These are phyloP conservation scores for Prunella strophiata DNA, from an alignment of 2,797 vertebrate genomes.

Conservation along the genomic window DNA sequence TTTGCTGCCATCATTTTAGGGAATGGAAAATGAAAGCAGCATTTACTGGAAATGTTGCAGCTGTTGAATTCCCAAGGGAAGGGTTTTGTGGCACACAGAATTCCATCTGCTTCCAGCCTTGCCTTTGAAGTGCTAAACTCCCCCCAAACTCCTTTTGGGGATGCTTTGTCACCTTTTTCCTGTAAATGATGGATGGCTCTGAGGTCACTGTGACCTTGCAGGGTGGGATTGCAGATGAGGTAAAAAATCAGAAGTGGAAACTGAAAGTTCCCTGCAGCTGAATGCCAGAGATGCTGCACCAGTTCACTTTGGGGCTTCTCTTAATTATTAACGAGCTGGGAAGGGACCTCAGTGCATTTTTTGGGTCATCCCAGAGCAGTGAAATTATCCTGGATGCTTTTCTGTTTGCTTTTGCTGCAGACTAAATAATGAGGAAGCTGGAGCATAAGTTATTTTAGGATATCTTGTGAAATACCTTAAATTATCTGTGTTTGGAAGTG, in stretches of 20 bases:
- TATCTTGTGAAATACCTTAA: background rate
- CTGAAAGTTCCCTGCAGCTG: background rate
- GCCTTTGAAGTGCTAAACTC: background rate
- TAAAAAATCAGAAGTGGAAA: background rate
- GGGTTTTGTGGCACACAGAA: background rate
- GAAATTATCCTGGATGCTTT: background rate
- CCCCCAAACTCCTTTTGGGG: background rate
- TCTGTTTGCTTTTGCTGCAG: background rate
- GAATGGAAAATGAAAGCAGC: background rate
- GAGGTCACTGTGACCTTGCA: background rate
- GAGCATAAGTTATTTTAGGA: background rate
- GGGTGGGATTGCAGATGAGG: background rate
- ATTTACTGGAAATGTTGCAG: background rate
- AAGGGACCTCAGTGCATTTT: background rate
- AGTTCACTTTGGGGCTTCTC: background rate
- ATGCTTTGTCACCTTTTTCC: background rate
- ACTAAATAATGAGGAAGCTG: background rate
- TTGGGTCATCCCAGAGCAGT: fast-evolving
- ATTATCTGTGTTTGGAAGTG: background rate
- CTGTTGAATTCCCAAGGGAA: background rate
- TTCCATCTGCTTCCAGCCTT: background rate
- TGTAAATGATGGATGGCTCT: background rate
- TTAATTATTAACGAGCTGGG: background rate
- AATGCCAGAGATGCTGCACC: background rate
- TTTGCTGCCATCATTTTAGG: background rate